Percentiles rank a stretch among this genome's conserved stretches.
phyloP scores from a whole-genome alignment of 2,888 invertebrate genomes.

The Acleris cristana region DNA sequence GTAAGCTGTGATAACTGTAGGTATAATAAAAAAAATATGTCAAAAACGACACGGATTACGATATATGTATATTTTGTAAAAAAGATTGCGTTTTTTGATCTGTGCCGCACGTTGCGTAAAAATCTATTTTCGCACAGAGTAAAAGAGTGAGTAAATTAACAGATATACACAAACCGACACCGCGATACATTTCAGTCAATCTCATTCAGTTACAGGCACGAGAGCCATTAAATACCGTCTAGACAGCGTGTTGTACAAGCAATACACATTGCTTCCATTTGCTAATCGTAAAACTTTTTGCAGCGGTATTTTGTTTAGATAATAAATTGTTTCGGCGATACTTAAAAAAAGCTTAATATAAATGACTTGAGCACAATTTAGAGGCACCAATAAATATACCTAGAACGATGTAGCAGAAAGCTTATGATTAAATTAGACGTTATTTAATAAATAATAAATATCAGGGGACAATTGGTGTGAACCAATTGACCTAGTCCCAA shows the following conservation, averaged over 20 bases:
- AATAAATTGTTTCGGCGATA: conserved; percentile 14
- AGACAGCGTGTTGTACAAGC: conserved; percentile 8
- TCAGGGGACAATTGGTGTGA: too few species aligned
- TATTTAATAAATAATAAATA: too few species aligned
- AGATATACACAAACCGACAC: conserved; percentile 6
- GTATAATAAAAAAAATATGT: too few species aligned
- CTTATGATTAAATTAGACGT: too few species aligned
- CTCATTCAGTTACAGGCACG: conserved; percentile 1
- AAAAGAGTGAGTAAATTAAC: conserved; percentile 8
- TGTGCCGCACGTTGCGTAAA: background rate
- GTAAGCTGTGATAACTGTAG: too few species aligned
- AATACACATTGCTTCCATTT: conserved; percentile 17
- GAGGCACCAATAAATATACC: too few species aligned
- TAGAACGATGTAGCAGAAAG: too few species aligned
- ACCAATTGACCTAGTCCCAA: too few species aligned
- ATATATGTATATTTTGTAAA: too few species aligned
- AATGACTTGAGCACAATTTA: background rate
- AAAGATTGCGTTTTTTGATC: too few species aligned
- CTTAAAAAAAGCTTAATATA: conserved; percentile 1
- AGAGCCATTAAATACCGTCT: background rate
- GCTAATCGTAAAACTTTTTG: conserved; percentile 14
- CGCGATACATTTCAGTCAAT: conserved; percentile 13
- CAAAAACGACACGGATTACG: too few species aligned
- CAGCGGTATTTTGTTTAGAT: conserved; percentile 12
- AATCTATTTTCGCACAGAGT: background rate